phyloP scores from a whole-genome alignment of 2,888 invertebrate species.

The Seira sanloemensis region DNA sequence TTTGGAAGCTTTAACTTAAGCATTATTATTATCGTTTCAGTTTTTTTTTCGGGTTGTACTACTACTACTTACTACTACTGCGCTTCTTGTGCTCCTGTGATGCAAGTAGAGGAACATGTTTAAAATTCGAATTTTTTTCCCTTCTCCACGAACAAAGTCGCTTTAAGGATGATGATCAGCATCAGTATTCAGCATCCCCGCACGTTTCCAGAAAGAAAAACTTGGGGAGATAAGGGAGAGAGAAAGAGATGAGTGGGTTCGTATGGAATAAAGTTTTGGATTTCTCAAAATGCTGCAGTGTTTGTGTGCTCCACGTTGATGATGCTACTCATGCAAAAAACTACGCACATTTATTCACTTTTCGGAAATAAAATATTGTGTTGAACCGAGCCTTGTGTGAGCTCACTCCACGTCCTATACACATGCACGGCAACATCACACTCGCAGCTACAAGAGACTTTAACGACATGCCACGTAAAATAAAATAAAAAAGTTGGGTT shows the following conservation, averaged over 20 bases:
- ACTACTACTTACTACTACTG: background rate
- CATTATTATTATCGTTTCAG: slow-evolving; percentile 21
- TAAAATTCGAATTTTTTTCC: slow-evolving; percentile 50
- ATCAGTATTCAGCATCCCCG: too few species aligned
- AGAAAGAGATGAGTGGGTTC: too few species aligned
- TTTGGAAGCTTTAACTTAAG: slow-evolving; percentile 22
- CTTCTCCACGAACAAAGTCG: slow-evolving; percentile 7
- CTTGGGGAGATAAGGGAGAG: too few species aligned
- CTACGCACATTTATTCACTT: slow-evolving; percentile 22
- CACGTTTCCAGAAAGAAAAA: too few species aligned
- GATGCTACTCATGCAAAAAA: slow-evolving; percentile 4
- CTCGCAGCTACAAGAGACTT: too few species aligned
- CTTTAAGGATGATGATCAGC: slow-evolving; percentile 13
- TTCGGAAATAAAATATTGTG: too few species aligned
- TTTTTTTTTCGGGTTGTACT: background rate
- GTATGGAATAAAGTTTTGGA: too few species aligned
- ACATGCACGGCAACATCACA: too few species aligned
- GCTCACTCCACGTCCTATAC: too few species aligned
- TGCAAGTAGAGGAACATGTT: slow-evolving; percentile 54
- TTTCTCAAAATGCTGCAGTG: background rate
- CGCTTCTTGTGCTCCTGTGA: background rate
- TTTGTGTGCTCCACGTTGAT: background rate
- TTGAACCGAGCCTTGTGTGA: too few species aligned
- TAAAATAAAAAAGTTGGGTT: too few species aligned
- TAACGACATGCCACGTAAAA: too few species aligned